Base-by-base conservation (phyloP, 2,113 vertebrate species). In the Platanista minor region DNA sequence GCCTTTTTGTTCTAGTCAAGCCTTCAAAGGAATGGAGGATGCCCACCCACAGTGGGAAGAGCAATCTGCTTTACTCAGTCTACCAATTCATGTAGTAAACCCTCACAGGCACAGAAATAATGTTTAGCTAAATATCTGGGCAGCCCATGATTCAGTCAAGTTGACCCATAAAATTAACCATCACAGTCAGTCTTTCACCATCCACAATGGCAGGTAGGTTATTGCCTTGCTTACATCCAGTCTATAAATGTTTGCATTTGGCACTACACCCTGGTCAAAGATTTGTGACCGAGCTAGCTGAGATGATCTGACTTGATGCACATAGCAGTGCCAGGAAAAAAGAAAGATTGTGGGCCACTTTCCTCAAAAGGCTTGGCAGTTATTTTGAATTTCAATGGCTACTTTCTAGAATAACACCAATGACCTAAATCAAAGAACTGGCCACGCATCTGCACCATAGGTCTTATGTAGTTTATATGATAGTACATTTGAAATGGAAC, bases 381-480 rank as follows among this genome's bases (percentile, higher is more conserved):
- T 77, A 75, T 74, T 91, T 89, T 39, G 8, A 92, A 87, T 75
- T 87, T 67, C 15, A 95, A 82, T 52, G 13, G 6, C 20, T 82
- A 13, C 21, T 91, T 54, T 92, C 54, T 71, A 85, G 31, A 95
- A 69, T 74, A 67, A 81, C 29, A 81, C 20, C 27, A 49, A 5
- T 78, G 74, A 77, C 8, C 46, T 93, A 36, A 36, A 86, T 75
- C 72, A 71, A 96, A 91, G 15, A 95, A 97, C 20, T 88, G 41
- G 52, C 6, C 82, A 84, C 52, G 29, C 27, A 69, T 75, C 27
- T 62, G 11, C 3, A 81, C 41, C 27, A 57, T 29, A 90, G 18
- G 72, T 49, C 39, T 93, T 69, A 52, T 17, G 18, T 64, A 69
- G 54, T 12, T 71, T 64, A 59, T 27, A 52, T 21, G 25, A 93